These are phyloP conservation scores for Zosterops pallidus DNA, from an alignment of 2,113 vertebrate genomes.

Conservation along the genomic window DNA sequence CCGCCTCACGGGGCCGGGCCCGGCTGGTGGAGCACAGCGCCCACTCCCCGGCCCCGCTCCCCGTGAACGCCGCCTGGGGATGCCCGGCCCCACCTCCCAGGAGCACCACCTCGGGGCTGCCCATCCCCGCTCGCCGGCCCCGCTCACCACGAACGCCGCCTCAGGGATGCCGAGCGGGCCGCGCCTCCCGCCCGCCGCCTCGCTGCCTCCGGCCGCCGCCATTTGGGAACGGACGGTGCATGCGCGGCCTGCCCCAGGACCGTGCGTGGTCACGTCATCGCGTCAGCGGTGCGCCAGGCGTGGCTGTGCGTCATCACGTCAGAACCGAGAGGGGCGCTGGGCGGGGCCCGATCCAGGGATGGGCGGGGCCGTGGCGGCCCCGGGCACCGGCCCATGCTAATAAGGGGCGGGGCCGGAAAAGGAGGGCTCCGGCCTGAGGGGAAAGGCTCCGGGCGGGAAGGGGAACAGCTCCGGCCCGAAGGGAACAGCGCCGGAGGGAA, in stretches of 20 bases:
- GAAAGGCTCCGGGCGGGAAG: too few species aligned
- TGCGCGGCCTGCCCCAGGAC: slow-evolving; percentile 5
- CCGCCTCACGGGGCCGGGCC: not conserved
- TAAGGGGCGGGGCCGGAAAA: not conserved
- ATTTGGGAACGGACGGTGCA: slow-evolving; percentile 69
- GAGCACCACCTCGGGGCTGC: not conserved
- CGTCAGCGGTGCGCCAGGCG: too few species aligned
- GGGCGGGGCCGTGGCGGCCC: not conserved
- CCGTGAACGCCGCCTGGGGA: not conserved
- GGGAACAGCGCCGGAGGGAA: not conserved
- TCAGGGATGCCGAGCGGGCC: slow-evolving; percentile 91
- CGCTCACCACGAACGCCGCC: slow-evolving; percentile 89
- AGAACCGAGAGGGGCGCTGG: accelerated
- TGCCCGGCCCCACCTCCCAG: not conserved
- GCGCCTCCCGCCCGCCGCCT: slow-evolving; percentile 75
- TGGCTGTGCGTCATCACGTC: not conserved
- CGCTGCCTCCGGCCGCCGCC: slow-evolving; percentile 77
- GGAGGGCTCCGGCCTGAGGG: not conserved
- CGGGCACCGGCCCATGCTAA: not conserved
- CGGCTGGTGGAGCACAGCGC: not conserved
- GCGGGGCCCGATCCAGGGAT: not conserved
- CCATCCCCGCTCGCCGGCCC: not conserved
- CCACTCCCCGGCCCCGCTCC: too few species aligned
- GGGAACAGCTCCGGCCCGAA: too few species aligned
- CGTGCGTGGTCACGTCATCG: too few species aligned